Conservation (phyloP, 2,888 invertebrate genomes). For the Dryococelus australis region DNA sequence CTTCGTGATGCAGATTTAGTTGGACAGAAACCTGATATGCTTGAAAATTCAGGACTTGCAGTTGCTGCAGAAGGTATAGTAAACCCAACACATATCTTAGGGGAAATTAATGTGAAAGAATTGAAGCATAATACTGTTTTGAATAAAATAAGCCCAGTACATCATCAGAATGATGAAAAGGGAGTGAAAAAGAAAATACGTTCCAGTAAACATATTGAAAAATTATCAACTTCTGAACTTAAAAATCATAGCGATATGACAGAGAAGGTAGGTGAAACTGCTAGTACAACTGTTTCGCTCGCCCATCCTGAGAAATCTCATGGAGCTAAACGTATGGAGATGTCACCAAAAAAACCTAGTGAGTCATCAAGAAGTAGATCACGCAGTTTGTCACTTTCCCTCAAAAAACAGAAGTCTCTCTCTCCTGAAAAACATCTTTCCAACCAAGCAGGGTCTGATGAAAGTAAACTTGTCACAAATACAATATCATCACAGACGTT, state of each 20-base stretch:
- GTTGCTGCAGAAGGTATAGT: no score
- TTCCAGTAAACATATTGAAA: neutral
- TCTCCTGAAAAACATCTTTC: neutral
- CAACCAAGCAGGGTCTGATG: neutral
- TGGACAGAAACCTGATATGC: no score
- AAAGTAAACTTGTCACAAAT: neutral
- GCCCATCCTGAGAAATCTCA: neutral
- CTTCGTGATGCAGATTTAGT: no score
- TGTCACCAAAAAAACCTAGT: neutral
- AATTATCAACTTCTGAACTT: neutral
- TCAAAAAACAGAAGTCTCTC: neutral
- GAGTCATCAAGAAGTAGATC: neutral
- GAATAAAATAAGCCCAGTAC: neutral
- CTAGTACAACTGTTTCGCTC: neutral
- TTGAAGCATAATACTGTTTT: neutral
- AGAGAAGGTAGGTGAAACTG: no score
- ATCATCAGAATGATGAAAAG: neutral
- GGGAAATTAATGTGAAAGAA: neutral
- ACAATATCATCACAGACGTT: neutral
- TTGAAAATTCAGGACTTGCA: no score
- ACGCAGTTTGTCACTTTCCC: neutral
- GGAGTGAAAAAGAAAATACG: neutral
- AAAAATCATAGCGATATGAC: neutral
- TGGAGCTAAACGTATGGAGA: neutral
- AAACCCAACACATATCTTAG: no score